Conservation (phyloP, 2,888 invertebrate species). For the Philhelius pedissequus region DNA sequence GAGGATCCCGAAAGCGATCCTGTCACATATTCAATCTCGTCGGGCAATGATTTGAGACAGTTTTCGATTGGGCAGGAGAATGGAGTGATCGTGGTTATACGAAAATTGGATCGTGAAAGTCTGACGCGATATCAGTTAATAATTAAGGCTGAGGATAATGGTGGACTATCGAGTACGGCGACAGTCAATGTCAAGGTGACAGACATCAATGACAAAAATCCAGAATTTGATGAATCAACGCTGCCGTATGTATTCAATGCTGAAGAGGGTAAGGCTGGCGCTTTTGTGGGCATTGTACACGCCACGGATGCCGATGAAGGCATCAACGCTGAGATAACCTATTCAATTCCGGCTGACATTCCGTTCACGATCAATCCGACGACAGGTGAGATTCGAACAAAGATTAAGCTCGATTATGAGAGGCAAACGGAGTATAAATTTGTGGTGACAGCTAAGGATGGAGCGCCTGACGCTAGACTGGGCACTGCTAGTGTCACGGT, state of each 20-base stretch:
- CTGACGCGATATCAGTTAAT: conserved; percentile 93
- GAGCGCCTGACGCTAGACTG: conserved; percentile 90
- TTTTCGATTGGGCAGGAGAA: conserved; percentile 91
- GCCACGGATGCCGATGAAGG: conserved; percentile 93
- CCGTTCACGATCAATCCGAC: conserved; percentile 89
- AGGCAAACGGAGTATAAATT: conserved; percentile 86
- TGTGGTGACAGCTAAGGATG: conserved; percentile 93
- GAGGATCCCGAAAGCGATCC: conserved; percentile 93
- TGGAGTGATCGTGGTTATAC: conserved; percentile 93
- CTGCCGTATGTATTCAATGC: conserved; percentile 90
- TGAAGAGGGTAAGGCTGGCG: conserved; percentile 84
- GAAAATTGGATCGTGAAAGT: conserved; percentile 92
- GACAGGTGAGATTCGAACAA: conserved; percentile 89
- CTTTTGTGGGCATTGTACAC: conserved; percentile 88
- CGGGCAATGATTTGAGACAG: conserved; percentile 92
- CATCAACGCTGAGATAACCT: conserved; percentile 89
- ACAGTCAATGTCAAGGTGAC: conserved; percentile 93
- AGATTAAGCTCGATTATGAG: conserved; percentile 89
- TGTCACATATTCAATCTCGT: conserved; percentile 90
- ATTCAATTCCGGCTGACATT: conserved; percentile 87
- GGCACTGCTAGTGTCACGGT: conserved; percentile 93
- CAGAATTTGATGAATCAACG: conserved; percentile 87
- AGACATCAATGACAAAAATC: conserved; percentile 95
- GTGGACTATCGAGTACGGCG: conserved; percentile 88
- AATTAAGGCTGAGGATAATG: conserved; percentile 92